Evolutionary conservation across 2,888 invertebrate species (phyloP).

Genomic region (Eulithis prunata): DNA sequence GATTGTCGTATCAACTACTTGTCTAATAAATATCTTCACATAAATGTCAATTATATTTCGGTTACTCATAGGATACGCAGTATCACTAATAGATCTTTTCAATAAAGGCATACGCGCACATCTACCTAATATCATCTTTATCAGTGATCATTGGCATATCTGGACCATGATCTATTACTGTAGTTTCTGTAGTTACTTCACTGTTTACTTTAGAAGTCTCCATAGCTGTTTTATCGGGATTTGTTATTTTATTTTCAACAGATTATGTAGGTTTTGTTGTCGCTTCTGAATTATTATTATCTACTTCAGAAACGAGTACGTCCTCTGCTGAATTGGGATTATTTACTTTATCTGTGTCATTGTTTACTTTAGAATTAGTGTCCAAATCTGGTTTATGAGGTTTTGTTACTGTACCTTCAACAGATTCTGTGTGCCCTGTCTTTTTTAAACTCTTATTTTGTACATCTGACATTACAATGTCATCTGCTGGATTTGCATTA

Average conservation of each 20-base stretch:
- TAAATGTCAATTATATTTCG: too few species aligned
- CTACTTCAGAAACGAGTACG: not conserved
- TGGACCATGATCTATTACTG: not conserved
- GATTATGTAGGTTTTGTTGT: too few species aligned
- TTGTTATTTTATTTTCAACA: slow-evolving; percentile 1
- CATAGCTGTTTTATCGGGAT: not conserved
- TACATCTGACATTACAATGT: not conserved
- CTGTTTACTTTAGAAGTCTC: too few species aligned
- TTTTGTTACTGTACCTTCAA: not conserved
- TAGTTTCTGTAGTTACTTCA: not conserved
- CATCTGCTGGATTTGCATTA: slow-evolving; percentile 3
- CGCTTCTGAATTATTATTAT: too few species aligned
- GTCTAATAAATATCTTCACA: too few species aligned
- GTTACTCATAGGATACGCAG: not conserved
- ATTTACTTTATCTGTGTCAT: slow-evolving; percentile 1
- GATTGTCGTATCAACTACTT: too few species aligned
- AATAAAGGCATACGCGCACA: not conserved
- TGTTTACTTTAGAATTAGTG: slow-evolving; percentile 2
- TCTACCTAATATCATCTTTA: slow-evolving; percentile 4
- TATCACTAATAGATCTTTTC: not conserved
- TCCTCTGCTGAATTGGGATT: slow-evolving; percentile 7
- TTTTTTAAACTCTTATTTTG: not conserved
- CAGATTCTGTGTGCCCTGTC: not conserved
- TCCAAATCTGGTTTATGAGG: not conserved
- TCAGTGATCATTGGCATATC: not conserved